Evolutionary conservation across 2,113 vertebrate species (phyloP), one percentile per base, ranked within the genome.

Genomic region (Equus przewalskii): DNA sequence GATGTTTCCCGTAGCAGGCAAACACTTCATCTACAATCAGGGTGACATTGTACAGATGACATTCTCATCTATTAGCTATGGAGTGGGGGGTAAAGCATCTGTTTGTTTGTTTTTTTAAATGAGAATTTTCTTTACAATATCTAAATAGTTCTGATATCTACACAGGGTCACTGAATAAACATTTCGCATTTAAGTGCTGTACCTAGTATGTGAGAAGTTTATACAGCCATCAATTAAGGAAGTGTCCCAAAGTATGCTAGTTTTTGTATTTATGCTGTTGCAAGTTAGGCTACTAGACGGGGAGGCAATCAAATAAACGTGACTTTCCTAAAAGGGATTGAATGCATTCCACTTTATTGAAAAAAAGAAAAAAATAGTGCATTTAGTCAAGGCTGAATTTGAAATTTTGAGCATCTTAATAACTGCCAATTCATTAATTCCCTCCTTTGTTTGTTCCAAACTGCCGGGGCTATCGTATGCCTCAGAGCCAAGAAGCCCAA

Each of bases 181-280:
- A 94, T 91, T 96, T 96, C 96, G 72, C 72, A 95, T 33, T 92
- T 92, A 88, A 92, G 51, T 87, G 36, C 36, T 86, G 28, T 84
- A 54, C 51, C 90, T 80, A 89, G 30, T 60, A 73, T 72, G 46
- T 72, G 26, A 95, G 64, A 95, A 33, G 82, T 64, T 82, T 91
- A 91, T 78, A 54, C 5, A 80, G 49, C 49, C 62, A 90, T 75
- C 70, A 56, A 88, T 96, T 91, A 91, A 87, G 95, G 58, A 84
- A 22, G 44, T 88, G 28, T 49, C 81, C 65, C 26, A 92, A 60
- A 87, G 65, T 51, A 95, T 83, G 18, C 3, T 62, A 7, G 15
- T 12, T 58, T 89, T 97, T 96, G 60, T 36, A 72, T 44, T 60
- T 89, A 73, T 54, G 18, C 54, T 95, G 21, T 87, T 81, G 30